These are phyloP conservation scores for Chymomyza fuscimana DNA, from an alignment of 2,888 invertebrate species.

Conservation along the genomic window DNA sequence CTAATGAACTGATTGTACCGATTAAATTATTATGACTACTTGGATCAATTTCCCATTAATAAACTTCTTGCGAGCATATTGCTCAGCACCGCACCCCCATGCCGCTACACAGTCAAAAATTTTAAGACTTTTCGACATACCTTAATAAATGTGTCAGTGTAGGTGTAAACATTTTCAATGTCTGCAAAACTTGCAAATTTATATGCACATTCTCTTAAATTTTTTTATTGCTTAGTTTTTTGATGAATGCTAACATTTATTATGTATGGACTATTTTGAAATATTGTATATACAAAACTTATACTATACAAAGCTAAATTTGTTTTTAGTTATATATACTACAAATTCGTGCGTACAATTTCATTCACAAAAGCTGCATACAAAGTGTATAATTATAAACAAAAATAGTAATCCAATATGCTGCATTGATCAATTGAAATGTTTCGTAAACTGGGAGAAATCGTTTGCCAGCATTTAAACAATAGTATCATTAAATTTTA, in stretches of 20 bases:
- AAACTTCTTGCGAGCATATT: background rate
- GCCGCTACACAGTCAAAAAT: background rate
- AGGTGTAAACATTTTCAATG: background rate
- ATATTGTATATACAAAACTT: background rate
- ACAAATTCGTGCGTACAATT: background rate
- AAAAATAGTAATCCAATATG: slow-evolving; percentile 10
- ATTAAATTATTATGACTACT: slow-evolving; percentile 14
- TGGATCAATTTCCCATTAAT: slow-evolving; percentile 25
- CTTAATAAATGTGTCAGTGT: background rate
- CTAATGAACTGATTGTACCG: slow-evolving; percentile 8
- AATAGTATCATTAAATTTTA: background rate
- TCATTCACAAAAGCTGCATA: slow-evolving; percentile 6
- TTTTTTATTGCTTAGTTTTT: background rate
- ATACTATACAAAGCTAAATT: background rate
- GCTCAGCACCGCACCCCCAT: background rate
- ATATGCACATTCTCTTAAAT: background rate
- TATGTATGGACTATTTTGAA: background rate
- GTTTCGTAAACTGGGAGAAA: background rate
- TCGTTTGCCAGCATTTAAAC: background rate
- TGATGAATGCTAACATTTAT: background rate
- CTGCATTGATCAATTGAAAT: slow-evolving; percentile 22
- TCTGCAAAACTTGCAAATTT: background rate
- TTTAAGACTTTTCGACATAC: background rate
- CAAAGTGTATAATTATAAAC: slow-evolving; percentile 1
- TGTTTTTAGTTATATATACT: background rate